Evolutionary conservation across 2,888 invertebrate species (phyloP), one percentile per base, ranked within the genome.

Genomic region (Drosophila fulvimacula): DNA sequence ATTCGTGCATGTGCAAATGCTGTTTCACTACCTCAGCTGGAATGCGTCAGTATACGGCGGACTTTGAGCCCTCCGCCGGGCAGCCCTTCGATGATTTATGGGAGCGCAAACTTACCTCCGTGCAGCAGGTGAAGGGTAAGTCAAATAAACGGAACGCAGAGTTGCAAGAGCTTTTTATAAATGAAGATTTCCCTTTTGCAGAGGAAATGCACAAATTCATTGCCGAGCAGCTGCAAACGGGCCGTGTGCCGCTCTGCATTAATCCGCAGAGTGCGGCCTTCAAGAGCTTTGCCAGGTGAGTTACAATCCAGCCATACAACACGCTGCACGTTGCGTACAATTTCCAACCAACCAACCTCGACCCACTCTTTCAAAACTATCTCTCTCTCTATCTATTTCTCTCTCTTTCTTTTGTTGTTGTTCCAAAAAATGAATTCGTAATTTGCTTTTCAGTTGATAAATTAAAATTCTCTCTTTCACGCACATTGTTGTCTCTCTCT

Each of bases 251-350:
- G 84, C 95, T 99, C 90, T 99, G 99, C 95, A 99, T 99, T 94
- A 99, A 99, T 94, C 99, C 99, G 90, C 98, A 98, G 94, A 99
- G 99, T 92, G 98, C 99, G 93, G 98, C 99, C 93, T 99, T 99
- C 95, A 99, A 99, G 95, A 99, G 98, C 95, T 99, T 99, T 96
- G 98, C 98, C 95, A 99, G 98, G 99, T 99, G 97, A 97, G 96
- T 90, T 36, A 38, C 59, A 38, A 38, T 36, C 36, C 46, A 42
- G 32, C 38, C 46, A 52, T 53, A 48, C 24, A 53, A 39, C 42
- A 53, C 42, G 51, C 55, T 48, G 69, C 69, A 69, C 69, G 69
- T 70, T 70, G 69, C 51, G 36, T 46, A 36, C 38, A 11, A 46
- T n/a, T 39, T 19, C 49, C 41, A 30, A 27, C 27, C 44, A 9